Base-by-base conservation (phyloP, 2,888 invertebrate species). In the Pantelozetes paolii region DNA sequence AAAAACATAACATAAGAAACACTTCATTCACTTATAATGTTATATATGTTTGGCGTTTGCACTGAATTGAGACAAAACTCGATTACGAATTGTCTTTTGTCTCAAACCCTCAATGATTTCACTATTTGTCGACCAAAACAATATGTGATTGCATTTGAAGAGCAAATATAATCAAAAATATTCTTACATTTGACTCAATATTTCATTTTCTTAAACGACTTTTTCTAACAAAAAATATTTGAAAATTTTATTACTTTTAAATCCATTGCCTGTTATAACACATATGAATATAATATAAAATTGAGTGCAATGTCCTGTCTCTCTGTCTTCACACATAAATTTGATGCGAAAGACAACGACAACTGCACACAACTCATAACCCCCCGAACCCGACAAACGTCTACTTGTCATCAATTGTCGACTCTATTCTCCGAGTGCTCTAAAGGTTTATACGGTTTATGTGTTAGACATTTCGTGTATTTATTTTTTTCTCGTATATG, bases 221-320 rank as follows among this genome's bases (percentile, higher is more conserved):
- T 18, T 40, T 23, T 42, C 23, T 11, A 36, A 6, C 40, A 67
- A 11, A 9, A 23, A n/a, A 23, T 23, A 9, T 26, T 26, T 50
- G 50, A 45, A 45, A 45, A 45, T n/a, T 50, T 15, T 50, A 50
- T 50, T 57, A 9, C 11, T 57, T 57, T 26, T 20, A 9, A 54
- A 54, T 20, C 13, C 54, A 5, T 54, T 54, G 11, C n/a, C 23
- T 50, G n/a, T 20, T 50, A 30, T 28, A 62, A 62, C 2, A 18
- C 30, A 62, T 62, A 30, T 62, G 32, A 62, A 62, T 62, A 62
- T 30, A n/a, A 1, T 8, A 62, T 18, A 23, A 26, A 26, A 62
- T 62, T 67, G 67, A 42, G 67, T 67, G 67, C 67, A 67, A 67
- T 67, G 67, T 40, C 67, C 67, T 67, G 67, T 67, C 62, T 30